Base-by-base conservation (phyloP, 2,797 vertebrate genomes). In the Propithecus deckenii region DNA sequence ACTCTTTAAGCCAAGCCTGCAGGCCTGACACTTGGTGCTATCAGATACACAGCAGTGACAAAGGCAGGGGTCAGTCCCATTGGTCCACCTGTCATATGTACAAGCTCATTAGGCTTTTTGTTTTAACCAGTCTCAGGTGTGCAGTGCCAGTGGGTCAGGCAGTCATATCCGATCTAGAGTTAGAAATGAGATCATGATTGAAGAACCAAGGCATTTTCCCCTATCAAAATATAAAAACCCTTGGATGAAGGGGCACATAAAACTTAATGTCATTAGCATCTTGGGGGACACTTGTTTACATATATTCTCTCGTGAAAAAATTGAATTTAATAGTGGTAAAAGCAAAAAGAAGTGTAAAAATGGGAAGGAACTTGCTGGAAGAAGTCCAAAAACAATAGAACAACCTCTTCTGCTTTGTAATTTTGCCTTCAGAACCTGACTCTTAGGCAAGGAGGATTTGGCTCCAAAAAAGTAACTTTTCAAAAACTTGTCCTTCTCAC, bases 401-500 rank as follows among this genome's bases (percentile, higher is more conserved):
- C 5, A 69, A 9, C 2, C 0, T 50, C 25, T 86, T 86, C 15
- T 41, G 17, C 10, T 87, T 93, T 78, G 15, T 71, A 23, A 15
- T 11, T 28, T 65, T 95, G 17, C 1, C 41, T 79, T 84, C 20
- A 84, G 41, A 84, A 72, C 2, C 7, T 86, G 28, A 87, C 13
- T 48, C 30, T 22, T 22, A 35, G 6, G 71, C 20, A 88, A 50
- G 28, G 65, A 71, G 30, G 61, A 89, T 35, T 50, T 61, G 14
- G 3, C 17, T 67, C 41, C 32, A 35, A 78, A 38, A 50, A 25
- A 75, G 1, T 3, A 63, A 81, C 28, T 78, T 59, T 93, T 88
- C 57, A 97, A 85, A 89, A 89, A 30, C 85, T 35, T 43, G 0
- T 75, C 28, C 7, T 96, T 97, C 65, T 93, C 15, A 59, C 25